Conservation (phyloP, 2,113 vertebrate species). For the Macrotis lagotis region DNA sequence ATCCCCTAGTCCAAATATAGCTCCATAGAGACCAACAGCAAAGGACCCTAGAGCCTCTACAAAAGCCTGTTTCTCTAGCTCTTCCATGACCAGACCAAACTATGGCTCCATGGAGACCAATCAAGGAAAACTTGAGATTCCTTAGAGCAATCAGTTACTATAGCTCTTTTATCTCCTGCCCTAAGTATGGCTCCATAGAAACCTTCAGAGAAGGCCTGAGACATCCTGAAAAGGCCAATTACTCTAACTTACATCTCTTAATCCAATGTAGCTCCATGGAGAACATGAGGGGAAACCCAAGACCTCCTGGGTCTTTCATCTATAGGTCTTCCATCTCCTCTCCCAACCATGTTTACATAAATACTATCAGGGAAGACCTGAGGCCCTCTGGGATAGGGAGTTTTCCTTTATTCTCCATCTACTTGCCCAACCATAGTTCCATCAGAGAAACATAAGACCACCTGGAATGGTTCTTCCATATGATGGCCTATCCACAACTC, state of each 20-base stretch:
- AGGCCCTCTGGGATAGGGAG: not conserved
- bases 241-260: not conserved
- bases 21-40: not conserved
- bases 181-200: not conserved
- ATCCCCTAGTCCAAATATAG: not conserved
- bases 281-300: not conserved
- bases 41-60: not conserved
- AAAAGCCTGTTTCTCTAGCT: not conserved
- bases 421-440: not conserved
- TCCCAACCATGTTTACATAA: not conserved
- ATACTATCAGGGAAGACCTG: not conserved
- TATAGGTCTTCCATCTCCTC: not conserved
- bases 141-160: not conserved
- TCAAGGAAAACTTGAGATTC: not conserved
- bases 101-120: not conserved
- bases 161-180: not conserved
- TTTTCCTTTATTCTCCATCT: not conserved
- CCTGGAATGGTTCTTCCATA: not conserved
- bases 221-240: too few relatives aligned
- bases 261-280: not conserved
- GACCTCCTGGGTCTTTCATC: too few relatives aligned
- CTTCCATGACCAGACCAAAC: not conserved
- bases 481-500: not conserved
- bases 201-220: not conserved
- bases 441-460: not conserved